Conservation (phyloP, 2,113 vertebrate genomes). For the Antennarius striatus region DNA sequence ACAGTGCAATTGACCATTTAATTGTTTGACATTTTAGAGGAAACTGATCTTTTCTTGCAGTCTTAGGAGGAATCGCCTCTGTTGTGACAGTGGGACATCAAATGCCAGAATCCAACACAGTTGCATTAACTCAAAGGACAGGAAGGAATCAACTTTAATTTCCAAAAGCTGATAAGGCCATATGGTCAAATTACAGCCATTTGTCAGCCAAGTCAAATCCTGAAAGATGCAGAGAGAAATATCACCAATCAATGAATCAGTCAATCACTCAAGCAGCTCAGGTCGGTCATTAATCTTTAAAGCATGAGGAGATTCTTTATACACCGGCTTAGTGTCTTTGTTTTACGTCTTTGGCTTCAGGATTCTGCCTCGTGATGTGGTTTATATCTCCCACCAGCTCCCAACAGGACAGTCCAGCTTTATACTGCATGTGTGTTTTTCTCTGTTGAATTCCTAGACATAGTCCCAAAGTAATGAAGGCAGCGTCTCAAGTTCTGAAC, state of each 20-base stretch:
- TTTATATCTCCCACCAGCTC: not conserved
- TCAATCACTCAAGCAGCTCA: conserved; percentile 46
- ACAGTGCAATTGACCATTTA: too few relatives aligned
- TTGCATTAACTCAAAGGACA: conserved; percentile 38
- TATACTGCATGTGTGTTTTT: conserved; percentile 48
- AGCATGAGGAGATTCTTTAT: conserved; percentile 12
- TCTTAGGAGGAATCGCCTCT: too few relatives aligned
- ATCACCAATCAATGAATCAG: conserved; percentile 61
- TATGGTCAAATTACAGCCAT: conserved; percentile 56
- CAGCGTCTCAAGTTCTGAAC: conserved; percentile 97
- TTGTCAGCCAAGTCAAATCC: conserved; percentile 40
- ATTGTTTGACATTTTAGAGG: too few relatives aligned
- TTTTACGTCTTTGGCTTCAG: not conserved
- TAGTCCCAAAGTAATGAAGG: conserved; percentile 98
- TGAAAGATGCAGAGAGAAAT: conserved; percentile 39
- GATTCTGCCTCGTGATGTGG: not conserved
- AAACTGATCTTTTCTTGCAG: too few relatives aligned
- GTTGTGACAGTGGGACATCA: too few relatives aligned
- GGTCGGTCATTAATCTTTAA: conserved; percentile 17
- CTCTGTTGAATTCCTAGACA: conserved; percentile 85
- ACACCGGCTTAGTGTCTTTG: not conserved
- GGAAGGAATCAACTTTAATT: conserved; percentile 52
- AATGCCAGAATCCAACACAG: conserved; percentile 22
- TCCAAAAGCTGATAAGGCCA: conserved; percentile 44
- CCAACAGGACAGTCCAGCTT: conserved; percentile 47